Evolutionary conservation across 2,113 vertebrate genomes (phyloP).

Genomic region (Willisornis vidua): DNA sequence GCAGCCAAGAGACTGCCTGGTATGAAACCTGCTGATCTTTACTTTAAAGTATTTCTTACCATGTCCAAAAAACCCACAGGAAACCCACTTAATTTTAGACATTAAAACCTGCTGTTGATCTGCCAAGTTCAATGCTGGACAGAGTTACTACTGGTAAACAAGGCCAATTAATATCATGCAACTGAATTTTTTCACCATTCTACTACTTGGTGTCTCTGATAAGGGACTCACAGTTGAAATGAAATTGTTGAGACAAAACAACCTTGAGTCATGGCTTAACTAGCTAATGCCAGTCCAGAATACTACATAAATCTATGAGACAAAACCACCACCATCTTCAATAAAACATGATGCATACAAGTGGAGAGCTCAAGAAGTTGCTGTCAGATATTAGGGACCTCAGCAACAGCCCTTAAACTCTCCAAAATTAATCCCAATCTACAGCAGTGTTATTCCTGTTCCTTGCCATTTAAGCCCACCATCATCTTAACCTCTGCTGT

Average conservation of each 20-base stretch:
- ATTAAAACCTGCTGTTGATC: background rate
- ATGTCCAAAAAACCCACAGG: background rate
- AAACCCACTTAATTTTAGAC: background rate
- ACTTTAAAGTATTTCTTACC: background rate
- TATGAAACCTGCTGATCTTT: background rate
- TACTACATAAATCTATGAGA: background rate
- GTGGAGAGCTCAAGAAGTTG: background rate
- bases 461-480: background rate
- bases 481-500: background rate
- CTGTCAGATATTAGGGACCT: background rate
- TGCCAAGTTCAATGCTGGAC: background rate
- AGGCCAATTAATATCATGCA: background rate
- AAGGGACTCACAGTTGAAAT: background rate
- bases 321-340: background rate
- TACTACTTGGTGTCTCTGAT: background rate
- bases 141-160: background rate
- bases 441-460: fast-evolving
- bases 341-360: background rate
- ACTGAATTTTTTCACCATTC: background rate
- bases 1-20: background rate
- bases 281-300: background rate
- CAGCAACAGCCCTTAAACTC: background rate
- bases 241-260: background rate
- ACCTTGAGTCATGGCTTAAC: background rate
- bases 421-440: background rate